phyloP scores from a whole-genome alignment of 2,113 vertebrate genomes.

The Rhea americana region DNA sequence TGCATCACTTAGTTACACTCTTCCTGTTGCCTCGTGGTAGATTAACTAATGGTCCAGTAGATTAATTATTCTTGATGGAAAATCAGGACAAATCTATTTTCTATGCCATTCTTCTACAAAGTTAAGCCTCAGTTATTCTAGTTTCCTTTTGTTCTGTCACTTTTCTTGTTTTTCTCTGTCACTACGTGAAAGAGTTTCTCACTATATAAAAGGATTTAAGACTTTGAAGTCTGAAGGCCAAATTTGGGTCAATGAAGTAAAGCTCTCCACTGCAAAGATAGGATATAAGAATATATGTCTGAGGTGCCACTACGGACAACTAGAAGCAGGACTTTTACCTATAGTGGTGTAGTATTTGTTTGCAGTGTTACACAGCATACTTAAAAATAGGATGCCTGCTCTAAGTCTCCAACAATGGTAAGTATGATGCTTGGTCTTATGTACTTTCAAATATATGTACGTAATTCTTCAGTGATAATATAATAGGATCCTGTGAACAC shows the following conservation, averaged over 20 bases:
- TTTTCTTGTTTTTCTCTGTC: neutral
- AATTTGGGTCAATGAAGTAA: constrained; percentile 6
- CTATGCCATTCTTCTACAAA: neutral
- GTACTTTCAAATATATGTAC: neutral
- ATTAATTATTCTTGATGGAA: constrained; percentile 19
- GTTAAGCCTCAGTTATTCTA: neutral
- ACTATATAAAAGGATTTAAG: neutral
- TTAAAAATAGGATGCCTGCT: neutral
- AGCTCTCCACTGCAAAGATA: neutral
- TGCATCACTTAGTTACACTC: neutral
- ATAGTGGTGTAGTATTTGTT: neutral
- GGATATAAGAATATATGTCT: neutral
- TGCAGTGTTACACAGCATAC: neutral
- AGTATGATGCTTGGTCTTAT: neutral
- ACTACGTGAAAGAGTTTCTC: neutral
- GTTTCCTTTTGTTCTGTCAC: neutral
- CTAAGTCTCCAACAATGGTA: neutral
- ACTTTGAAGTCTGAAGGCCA: neutral
- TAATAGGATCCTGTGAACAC: neutral
- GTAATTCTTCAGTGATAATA: neutral
- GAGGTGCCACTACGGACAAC: neutral
- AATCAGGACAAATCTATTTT: constrained; percentile 7
- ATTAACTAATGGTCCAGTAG: neutral
- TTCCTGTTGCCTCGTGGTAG: neutral
- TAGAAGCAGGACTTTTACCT: neutral